Evolutionary conservation across 2,888 invertebrate genomes (phyloP), one percentile per base, ranked within the genome.

Genomic region (Cheilosia vulpina): DNA sequence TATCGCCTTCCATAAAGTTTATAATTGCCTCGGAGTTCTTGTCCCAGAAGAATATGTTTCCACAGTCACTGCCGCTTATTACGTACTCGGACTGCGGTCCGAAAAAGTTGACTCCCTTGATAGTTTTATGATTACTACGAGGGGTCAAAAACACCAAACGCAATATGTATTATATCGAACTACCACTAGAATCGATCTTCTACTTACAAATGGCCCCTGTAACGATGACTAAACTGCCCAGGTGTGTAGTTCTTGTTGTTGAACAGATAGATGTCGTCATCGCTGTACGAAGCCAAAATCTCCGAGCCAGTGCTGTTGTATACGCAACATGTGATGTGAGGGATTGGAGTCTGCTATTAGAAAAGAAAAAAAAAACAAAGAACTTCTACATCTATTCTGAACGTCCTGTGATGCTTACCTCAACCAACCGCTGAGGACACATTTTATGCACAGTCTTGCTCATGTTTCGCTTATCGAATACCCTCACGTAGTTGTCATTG

Each of bases 31-130:
- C 97, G 0, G 96, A 95, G 66, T 96, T 94, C 91, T 96, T 96
- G 89, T 98, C 97, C 98, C 99, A 99, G 71, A 98, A 95, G 90
- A 95, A 96, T 91, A 93, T 95, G 90, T 98, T 94, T 7, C 97
- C 96, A 92, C 98, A 98, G 91, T 99, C 98, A 2, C 98, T 98
- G 1, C 99, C 99, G 53, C 98, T 98, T 11, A 98, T 95, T 2
- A 99, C 93, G 91, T 95, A 99, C 92, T 99, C 97, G 87, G 97
- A 97, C 88, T 95, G 94, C 0, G 98, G 97, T 0, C 99, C 99
- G 92, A 97, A 98, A 93, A 97, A 99, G 89, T 97, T 96, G 0
- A 98, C 98, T 0, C 98, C 97, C 92, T 98, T 98, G 80, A 98
- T 95, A 5, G 96, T 96, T 50, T 95, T 95, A 83, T 94, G 94